Evolutionary conservation across 1,140 invertebrate species (phyloP), one percentile per base, ranked within the genome.

Genomic region (Ceratina australensis): DNA sequence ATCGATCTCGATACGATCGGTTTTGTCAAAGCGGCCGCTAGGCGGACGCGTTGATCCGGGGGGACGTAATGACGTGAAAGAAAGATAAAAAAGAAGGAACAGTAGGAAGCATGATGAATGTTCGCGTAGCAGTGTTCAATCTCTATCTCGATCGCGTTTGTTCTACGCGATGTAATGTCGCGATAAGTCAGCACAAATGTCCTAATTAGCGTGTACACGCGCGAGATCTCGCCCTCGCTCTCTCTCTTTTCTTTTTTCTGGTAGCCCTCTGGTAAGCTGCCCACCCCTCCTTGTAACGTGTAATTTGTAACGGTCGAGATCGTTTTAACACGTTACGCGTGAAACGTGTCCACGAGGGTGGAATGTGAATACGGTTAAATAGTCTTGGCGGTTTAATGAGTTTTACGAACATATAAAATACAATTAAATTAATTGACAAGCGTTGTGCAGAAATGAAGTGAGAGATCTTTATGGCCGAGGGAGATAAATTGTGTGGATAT

Each of bases 171-270:
- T 78, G 69, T 74, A 79, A 79, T 54, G 72, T 79, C 63, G 54
- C 77, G 77, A 79, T 79, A 79, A 79, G 61, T 79, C 77, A 67
- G 63, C 72, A 61, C 77, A 65, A 66, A 79, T 79, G 77, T 79
- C 72, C 63, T 79, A 79, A 79, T 79, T 79, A 79, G 77, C 47
- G 54, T 74, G 69, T 59, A 24, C 71, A 49, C 64, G 67, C 52
- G 33, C 63, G 50, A 33, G 60, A 52, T 52, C 26, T 73, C 18
- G 54, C 26, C 64, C 28, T 28, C 13, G 1, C 26, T 22, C 16
- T 54, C 26, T 73, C 20, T 20, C 1, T 2, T 20, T 24, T 33
- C 28, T 52, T 22, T 22, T 28, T 24, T 12, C 5, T 3, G 12
- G n/a, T 3, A 15, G n/a, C 64, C 10, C 63, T 13, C 63, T 24